Percentiles rank a stretch among this genome's conserved stretches.
Evolutionary conservation across 2,888 invertebrate genomes (phyloP).

Genomic region (Drosophila heteroneura): DNA sequence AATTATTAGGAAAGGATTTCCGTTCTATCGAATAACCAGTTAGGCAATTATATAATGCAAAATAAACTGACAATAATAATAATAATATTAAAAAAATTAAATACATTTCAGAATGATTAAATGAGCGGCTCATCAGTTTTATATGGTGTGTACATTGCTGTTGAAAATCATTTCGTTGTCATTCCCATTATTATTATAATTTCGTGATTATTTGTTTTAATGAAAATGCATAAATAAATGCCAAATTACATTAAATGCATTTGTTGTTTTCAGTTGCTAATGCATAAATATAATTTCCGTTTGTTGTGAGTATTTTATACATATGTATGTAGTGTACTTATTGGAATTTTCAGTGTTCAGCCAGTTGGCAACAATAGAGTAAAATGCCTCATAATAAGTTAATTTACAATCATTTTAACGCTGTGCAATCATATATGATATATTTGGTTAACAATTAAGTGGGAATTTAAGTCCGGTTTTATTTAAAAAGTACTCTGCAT

Average conservation of each 20-base stretch:
- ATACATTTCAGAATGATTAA: slow-evolving; percentile 47
- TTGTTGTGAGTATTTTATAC: slow-evolving; percentile 40
- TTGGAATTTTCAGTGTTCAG: slow-evolving; percentile 45
- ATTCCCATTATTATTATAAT: slow-evolving; percentile 70
- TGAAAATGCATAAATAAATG: slow-evolving; percentile 78
- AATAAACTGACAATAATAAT: slow-evolving; percentile 8
- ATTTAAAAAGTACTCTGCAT: not conserved
- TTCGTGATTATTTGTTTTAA: slow-evolving; percentile 75
- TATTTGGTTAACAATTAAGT: slow-evolving; percentile 21
- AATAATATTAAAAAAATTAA: slow-evolving; percentile 9
- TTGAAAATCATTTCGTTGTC: slow-evolving; percentile 57
- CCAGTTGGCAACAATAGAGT: slow-evolving; percentile 39
- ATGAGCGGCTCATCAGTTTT: slow-evolving; percentile 43
- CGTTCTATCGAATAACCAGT: slow-evolving; percentile 16
- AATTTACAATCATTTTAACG: slow-evolving; percentile 67
- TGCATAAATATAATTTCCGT: slow-evolving; percentile 67
- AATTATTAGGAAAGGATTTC: slow-evolving; percentile 37
- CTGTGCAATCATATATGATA: slow-evolving; percentile 26
- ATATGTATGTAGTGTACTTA: slow-evolving; percentile 16
- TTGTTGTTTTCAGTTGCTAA: slow-evolving; percentile 52
- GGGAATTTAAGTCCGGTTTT: slow-evolving; percentile 10
- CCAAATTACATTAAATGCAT: slow-evolving; percentile 75
- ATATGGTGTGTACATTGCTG: slow-evolving; percentile 32
- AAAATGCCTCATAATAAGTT: slow-evolving; percentile 56
- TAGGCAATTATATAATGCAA: slow-evolving; percentile 31